phyloP scores from a whole-genome alignment of 2,888 invertebrate genomes.

The Ophion ellenae region DNA sequence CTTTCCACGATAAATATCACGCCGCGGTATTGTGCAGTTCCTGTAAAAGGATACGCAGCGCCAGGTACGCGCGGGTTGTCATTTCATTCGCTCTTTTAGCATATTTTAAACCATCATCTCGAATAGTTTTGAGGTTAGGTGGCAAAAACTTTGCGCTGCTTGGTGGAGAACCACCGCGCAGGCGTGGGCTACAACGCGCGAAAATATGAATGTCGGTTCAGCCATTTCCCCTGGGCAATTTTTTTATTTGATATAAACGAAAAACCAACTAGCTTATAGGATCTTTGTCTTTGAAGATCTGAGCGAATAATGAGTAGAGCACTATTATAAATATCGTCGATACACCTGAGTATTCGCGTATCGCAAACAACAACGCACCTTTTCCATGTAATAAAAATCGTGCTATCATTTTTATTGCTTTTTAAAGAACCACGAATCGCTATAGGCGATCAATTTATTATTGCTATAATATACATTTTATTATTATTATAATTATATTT shows the following conservation, averaged over 20 bases:
- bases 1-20: constrained; percentile 62
- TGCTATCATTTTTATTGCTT: too few relatives aligned
- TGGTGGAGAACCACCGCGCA: background rate
- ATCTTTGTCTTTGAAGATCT: too few relatives aligned
- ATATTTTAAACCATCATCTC: background rate
- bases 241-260: background rate
- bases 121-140: constrained; percentile 59
- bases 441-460: too few relatives aligned
- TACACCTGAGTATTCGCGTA: too few relatives aligned
- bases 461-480: too few relatives aligned
- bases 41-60: constrained; percentile 66
- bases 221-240: background rate
- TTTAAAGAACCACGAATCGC: too few relatives aligned
- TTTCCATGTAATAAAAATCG: too few relatives aligned
- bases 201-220: constrained; percentile 26
- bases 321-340: too few relatives aligned
- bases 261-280: too few relatives aligned
- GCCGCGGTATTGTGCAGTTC: constrained; percentile 69
- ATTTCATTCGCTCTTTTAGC: background rate
- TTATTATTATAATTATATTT: too few relatives aligned
- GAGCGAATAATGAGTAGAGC: too few relatives aligned
- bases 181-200: background rate
- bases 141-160: background rate
- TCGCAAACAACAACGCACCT: too few relatives aligned
- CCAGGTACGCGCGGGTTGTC: constrained; percentile 66